These are phyloP conservation scores for Nemotelus pantherinus DNA, from an alignment of 2,888 invertebrate genomes.

Conservation along the genomic window DNA sequence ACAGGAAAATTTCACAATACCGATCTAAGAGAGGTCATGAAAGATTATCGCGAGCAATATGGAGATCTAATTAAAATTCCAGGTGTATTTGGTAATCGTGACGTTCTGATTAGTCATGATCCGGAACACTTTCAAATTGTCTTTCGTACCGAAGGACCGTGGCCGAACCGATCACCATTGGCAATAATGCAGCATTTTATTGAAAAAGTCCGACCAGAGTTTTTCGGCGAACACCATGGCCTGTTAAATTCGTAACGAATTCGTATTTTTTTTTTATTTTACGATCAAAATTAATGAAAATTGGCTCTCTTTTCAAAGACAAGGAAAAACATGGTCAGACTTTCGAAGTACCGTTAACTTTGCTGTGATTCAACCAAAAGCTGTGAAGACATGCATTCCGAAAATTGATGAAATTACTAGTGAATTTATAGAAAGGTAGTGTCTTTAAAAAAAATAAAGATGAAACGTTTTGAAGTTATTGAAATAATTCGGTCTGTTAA, in stretches of 20 bases:
- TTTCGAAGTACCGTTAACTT: slow-evolving; percentile 75
- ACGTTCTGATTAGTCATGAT: slow-evolving; percentile 65
- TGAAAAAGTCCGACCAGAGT: slow-evolving; percentile 58
- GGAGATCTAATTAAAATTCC: slow-evolving; percentile 65
- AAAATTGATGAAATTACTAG: slow-evolving; percentile 60
- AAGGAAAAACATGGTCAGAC: slow-evolving; percentile 74
- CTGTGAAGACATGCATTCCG: slow-evolving; percentile 67
- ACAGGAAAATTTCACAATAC: slow-evolving; percentile 7
- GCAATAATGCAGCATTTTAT: slow-evolving; percentile 65
- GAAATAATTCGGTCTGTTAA: not conserved
- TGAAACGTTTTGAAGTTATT: no score
- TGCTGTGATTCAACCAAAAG: slow-evolving; percentile 72
- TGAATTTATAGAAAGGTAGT: slow-evolving; percentile 26
- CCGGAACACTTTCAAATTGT: slow-evolving; percentile 66
- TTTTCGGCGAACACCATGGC: slow-evolving; percentile 53
- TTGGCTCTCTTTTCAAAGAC: slow-evolving; percentile 57
- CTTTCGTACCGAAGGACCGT: slow-evolving; percentile 66
- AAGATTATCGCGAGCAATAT: slow-evolving; percentile 54
- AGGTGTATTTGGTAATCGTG: slow-evolving; percentile 59
- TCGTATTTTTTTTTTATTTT: not conserved
- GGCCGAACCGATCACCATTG: slow-evolving; percentile 65
- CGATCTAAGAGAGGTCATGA: not conserved
- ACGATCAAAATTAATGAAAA: not conserved
- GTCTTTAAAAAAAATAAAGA: no score
- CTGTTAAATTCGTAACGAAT: slow-evolving; percentile 15